Conservation (phyloP, 2,113 vertebrate genomes). For the Brienomyrus brachyistius region DNA sequence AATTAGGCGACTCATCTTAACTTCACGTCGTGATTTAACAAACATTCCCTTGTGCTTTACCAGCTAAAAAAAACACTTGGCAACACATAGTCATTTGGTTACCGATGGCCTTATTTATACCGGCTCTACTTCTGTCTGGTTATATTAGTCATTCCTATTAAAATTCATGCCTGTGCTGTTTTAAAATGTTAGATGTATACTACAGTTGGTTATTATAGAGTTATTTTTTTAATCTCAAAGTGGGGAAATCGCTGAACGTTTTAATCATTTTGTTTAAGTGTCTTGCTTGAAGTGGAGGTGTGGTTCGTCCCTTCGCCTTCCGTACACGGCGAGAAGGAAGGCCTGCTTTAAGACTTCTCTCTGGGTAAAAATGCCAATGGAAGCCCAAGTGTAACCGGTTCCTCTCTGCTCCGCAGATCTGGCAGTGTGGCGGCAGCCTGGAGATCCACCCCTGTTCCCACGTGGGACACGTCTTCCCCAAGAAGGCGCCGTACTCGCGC, state of each 20-base stretch:
- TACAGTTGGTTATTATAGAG: background rate
- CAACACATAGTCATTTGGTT: background rate
- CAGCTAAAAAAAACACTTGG: background rate
- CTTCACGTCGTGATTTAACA: background rate
- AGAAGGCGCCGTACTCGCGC: slow-evolving; percentile 88
- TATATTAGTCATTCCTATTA: background rate
- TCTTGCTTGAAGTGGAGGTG: background rate
- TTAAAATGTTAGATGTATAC: background rate
- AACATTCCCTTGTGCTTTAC: background rate
- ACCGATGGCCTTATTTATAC: background rate
- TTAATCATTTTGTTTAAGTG: background rate
- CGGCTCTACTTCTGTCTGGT: background rate
- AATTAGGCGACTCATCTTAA: background rate
- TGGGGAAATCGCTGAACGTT: background rate
- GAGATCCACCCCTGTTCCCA: slow-evolving; percentile 95
- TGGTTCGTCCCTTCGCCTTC: background rate
- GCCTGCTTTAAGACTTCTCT: background rate
- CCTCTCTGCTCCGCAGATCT: slow-evolving; percentile 69
- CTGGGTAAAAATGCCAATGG: background rate
- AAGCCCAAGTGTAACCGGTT: background rate
- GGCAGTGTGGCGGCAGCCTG: slow-evolving; percentile 93
- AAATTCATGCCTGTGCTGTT: background rate
- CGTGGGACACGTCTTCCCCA: slow-evolving; percentile 92
- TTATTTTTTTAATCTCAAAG: background rate
- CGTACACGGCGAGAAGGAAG: background rate